phyloP scores from a whole-genome alignment of 2,888 invertebrate genomes.

The Byasa hedistus region DNA sequence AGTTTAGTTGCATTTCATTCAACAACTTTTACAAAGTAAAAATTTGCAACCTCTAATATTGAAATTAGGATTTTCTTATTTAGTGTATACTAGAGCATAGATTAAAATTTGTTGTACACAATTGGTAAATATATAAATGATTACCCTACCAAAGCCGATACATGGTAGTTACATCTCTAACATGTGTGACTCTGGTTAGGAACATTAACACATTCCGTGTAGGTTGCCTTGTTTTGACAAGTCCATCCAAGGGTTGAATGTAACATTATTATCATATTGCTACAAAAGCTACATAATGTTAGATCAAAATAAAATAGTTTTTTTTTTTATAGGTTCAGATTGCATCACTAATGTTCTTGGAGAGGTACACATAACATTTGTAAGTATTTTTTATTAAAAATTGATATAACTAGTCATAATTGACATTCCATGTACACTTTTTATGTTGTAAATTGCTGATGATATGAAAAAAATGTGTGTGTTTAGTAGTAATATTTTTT shows the following conservation, averaged over 20 bases:
- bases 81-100: too few species aligned
- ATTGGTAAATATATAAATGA: too few species aligned
- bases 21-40: too few species aligned
- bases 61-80: too few species aligned
- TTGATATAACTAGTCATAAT: too few species aligned
- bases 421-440: too few species aligned
- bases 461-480: too few species aligned
- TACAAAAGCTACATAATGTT: background rate
- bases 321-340: background rate
- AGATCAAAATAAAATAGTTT: background rate
- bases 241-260: slow-evolving; percentile 65
- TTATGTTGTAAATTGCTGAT: too few species aligned
- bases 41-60: too few species aligned
- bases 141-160: slow-evolving; percentile 73
- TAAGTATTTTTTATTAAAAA: background rate
- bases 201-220: slow-evolving; percentile 69
- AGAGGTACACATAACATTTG: background rate
- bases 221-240: slow-evolving; percentile 53
- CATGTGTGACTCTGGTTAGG: slow-evolving; percentile 70
- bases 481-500: too few species aligned
- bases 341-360: background rate
- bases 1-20: too few species aligned
- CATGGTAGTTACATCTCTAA: slow-evolving; percentile 46
- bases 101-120: too few species aligned
- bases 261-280: slow-evolving; percentile 41